A percentile compares a stretch with the other conserved stretches of the same genome.
Conservation (phyloP, 2,888 invertebrate genomes). For the Conus canariensis region DNA sequence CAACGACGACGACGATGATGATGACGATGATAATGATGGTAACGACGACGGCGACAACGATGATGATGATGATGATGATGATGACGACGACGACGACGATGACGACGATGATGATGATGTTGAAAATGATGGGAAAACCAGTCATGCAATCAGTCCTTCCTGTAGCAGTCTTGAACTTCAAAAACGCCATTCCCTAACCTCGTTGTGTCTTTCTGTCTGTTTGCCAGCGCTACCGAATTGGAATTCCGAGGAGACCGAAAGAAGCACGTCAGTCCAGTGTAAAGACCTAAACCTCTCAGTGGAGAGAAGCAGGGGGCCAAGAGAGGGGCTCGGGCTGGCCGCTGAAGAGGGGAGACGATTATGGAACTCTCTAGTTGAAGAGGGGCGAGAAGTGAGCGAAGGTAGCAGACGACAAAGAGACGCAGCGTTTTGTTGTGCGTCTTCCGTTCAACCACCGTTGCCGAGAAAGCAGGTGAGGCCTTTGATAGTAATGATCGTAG, state of each 20-base stretch:
- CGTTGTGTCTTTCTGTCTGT: background rate
- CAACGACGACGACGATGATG: background rate
- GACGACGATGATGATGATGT: background rate
- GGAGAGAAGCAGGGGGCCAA: background rate
- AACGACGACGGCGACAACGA: background rate
- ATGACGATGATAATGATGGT: background rate
- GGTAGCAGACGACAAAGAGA: background rate
- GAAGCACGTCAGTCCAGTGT: too few relatives aligned
- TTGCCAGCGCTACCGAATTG: too few relatives aligned
- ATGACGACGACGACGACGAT: background rate
- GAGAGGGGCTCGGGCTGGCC: background rate
- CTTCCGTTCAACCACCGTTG: too few relatives aligned
- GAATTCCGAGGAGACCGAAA: too few relatives aligned
- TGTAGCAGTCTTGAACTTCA: background rate
- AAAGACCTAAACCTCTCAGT: background rate
- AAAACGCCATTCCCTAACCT: background rate
- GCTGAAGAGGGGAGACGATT: background rate
- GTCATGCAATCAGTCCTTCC: background rate
- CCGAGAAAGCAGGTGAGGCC: too few relatives aligned
- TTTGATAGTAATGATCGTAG: too few relatives aligned
- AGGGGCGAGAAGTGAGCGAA: background rate
- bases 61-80: background rate
- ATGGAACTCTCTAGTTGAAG: constrained; percentile 8
- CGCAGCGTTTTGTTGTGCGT: background rate
- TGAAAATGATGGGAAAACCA: background rate